Percentiles rank a stretch among this genome's conserved stretches.
These are phyloP conservation scores for Centruroides sculpturatus DNA, from an alignment of 1,140 invertebrate species.

Conservation along the genomic window DNA sequence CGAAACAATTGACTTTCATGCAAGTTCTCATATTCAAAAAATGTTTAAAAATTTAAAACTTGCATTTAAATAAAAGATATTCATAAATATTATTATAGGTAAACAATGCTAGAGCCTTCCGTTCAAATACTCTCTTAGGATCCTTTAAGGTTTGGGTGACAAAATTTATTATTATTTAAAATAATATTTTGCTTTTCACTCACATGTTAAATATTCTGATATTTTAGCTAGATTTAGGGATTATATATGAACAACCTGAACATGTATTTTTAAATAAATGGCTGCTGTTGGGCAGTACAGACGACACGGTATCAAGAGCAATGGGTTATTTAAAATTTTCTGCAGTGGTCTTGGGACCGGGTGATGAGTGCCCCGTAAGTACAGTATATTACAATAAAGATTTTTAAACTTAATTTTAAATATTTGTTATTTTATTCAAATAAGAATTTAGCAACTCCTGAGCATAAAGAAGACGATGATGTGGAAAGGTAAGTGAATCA, in stretches of 20 bases:
- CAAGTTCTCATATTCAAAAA: slow-evolving; percentile 9
- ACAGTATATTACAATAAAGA: neutral
- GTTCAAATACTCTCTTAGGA: slow-evolving; percentile 32
- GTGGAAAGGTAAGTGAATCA: slow-evolving; percentile 25
- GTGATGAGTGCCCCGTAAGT: slow-evolving; percentile 31
- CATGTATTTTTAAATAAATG: slow-evolving; percentile 35
- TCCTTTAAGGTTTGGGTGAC: slow-evolving; percentile 28
- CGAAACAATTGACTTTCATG: slow-evolving; percentile 30
- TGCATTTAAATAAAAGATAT: too few relatives aligned
- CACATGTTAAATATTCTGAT: neutral
- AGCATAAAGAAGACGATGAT: slow-evolving; percentile 26
- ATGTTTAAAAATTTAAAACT: too few relatives aligned
- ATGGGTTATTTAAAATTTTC: slow-evolving; percentile 35
- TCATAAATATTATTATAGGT: slow-evolving; percentile 22
- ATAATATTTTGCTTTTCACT: neutral
- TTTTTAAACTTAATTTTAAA: neutral
- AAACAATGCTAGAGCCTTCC: slow-evolving; percentile 29
- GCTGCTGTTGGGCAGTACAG: slow-evolving; percentile 32
- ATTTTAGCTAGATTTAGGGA: slow-evolving; percentile 30
- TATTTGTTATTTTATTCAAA: neutral
- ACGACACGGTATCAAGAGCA: slow-evolving; percentile 29
- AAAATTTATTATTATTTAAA: neutral
- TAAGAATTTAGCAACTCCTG: neutral
- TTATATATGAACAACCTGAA: slow-evolving; percentile 29
- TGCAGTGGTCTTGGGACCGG: slow-evolving; percentile 31